A percentile compares a stretch with the other conserved stretches of the same genome.
These are phyloP conservation scores for Lophotis ruficrista DNA, from an alignment of 2,113 vertebrate species.

Conservation along the genomic window DNA sequence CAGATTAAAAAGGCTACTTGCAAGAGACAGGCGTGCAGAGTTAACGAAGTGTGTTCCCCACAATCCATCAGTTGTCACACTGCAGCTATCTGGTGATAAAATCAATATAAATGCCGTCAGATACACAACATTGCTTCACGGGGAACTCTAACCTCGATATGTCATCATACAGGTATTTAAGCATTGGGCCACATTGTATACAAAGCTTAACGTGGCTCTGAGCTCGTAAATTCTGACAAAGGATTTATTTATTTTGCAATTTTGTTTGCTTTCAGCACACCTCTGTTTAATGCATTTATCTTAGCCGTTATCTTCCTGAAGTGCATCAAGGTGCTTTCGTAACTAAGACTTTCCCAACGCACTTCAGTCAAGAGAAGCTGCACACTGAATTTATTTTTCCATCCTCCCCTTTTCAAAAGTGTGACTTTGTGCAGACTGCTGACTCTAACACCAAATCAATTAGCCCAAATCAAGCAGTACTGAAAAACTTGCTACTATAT, in stretches of 20 bases:
- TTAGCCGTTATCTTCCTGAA: neutral
- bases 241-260: conserved; percentile 1
- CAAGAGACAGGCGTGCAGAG: neutral
- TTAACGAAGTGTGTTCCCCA: conserved; percentile 24
- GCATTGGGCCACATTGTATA: neutral
- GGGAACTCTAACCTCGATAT: neutral
- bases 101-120: conserved; percentile 25
- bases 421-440: neutral
- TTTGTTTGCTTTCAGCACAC: neutral
- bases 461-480: neutral
- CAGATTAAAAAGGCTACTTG: conserved; percentile 31
- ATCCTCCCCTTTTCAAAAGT: neutral
- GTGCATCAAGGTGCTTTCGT: neutral
- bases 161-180: conserved; percentile 39
- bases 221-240: neutral
- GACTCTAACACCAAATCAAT: neutral
- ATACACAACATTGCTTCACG: neutral
- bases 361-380: neutral
- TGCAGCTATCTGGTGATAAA: neutral
- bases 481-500: neutral
- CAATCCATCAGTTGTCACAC: conserved; percentile 48
- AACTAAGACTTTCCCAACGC: neutral
- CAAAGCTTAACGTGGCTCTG: neutral
- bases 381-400: neutral
- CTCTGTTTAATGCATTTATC: neutral